A percentile compares a stretch with the other conserved stretches of the same genome.
Evolutionary conservation across 2,797 vertebrate species (phyloP).

Genomic region (Muscicapa comitata): DNA sequence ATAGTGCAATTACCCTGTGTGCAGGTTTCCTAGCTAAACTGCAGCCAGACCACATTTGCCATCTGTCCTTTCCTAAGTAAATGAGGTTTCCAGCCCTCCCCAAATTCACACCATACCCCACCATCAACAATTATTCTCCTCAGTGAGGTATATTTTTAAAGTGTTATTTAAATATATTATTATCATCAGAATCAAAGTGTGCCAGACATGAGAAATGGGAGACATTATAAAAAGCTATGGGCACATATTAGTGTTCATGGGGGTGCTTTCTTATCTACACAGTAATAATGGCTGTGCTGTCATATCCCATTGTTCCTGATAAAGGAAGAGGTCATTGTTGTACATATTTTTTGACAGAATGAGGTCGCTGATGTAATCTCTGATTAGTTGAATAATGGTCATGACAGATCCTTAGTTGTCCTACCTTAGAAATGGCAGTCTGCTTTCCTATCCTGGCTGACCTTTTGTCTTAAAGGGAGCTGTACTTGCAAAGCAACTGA

Average conservation of each 20-base stretch:
- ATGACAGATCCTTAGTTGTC: slow-evolving; percentile 31
- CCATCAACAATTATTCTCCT: neutral
- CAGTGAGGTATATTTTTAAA: neutral
- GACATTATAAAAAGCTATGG: neutral
- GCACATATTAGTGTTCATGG: neutral
- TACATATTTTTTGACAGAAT: slow-evolving; percentile 65
- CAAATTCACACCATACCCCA: neutral
- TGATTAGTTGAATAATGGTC: slow-evolving; percentile 64
- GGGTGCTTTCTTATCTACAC: slow-evolving; percentile 8
- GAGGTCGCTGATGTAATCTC: slow-evolving; percentile 28
- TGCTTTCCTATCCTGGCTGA: neutral
- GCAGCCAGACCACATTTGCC: neutral
- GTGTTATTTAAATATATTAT: neutral
- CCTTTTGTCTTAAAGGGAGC: neutral
- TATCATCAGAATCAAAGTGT: neutral
- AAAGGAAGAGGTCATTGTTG: slow-evolving; percentile 54
- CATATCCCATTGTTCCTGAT: neutral
- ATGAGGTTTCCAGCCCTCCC: neutral
- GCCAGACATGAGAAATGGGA: neutral
- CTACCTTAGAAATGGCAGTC: slow-evolving; percentile 20
- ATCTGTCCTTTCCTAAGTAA: neutral
- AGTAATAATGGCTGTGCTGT: slow-evolving; percentile 26
- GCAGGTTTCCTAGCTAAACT: neutral
- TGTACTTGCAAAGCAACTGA: neutral
- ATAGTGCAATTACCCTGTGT: neutral